Percentiles rank a stretch among this genome's conserved stretches.
Evolutionary conservation across 2,888 invertebrate species (phyloP).

Genomic region (Charanyca ferruginea): DNA sequence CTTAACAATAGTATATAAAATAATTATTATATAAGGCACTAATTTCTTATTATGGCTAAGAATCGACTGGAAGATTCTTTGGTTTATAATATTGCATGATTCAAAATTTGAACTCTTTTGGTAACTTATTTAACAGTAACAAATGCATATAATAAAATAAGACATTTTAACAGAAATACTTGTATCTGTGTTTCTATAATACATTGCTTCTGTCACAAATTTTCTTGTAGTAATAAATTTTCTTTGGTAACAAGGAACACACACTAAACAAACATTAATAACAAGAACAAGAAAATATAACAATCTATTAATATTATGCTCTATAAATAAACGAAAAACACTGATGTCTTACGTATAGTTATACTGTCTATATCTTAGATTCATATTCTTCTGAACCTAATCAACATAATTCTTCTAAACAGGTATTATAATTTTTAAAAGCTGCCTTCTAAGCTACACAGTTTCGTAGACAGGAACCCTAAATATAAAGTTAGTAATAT

Average conservation of each 20-base stretch:
- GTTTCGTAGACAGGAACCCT: constrained; percentile 45
- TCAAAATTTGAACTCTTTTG: constrained; percentile 86
- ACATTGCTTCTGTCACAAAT: constrained; percentile 75
- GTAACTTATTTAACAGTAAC: constrained; percentile 86
- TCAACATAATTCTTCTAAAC: constrained; percentile 31
- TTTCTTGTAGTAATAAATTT: constrained; percentile 76
- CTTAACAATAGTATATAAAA: constrained; percentile 74
- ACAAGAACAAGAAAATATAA: constrained; percentile 88
- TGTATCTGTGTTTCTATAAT: constrained; percentile 78
- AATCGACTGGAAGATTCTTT: constrained; percentile 89
- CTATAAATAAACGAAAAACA: constrained; percentile 74
- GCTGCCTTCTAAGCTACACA: constrained; percentile 62
- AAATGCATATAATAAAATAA: constrained; percentile 78
- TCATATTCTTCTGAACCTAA: constrained; percentile 44
- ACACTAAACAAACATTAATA: constrained; percentile 87
- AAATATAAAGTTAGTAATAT: constrained; percentile 48
- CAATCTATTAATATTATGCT: constrained; percentile 83
- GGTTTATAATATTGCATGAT: constrained; percentile 84
- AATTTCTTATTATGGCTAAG: constrained; percentile 79
- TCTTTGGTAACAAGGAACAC: constrained; percentile 91
- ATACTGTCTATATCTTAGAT: constrained; percentile 54
- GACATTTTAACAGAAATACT: constrained; percentile 79
- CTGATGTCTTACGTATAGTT: constrained; percentile 75
- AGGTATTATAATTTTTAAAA: constrained; percentile 39
- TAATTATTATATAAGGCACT: constrained; percentile 78